phyloP scores from a whole-genome alignment of 2,888 invertebrate genomes.

The Sphecodes monilicornis region DNA sequence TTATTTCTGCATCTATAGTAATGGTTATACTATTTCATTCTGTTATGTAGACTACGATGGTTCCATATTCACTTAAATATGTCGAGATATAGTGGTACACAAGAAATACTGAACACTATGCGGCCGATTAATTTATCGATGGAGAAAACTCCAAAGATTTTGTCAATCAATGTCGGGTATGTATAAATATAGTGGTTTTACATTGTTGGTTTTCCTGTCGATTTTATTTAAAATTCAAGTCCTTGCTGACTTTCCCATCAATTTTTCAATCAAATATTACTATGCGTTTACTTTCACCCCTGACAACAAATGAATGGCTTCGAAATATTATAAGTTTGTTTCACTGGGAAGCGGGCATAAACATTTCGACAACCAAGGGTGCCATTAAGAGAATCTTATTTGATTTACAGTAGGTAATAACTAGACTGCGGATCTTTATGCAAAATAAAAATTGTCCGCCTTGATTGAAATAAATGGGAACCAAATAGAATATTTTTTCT shows the following conservation, averaged over 20 bases:
- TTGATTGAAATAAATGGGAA: too few relatives aligned
- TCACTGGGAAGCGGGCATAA: neutral
- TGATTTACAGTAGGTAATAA: neutral
- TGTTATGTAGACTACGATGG: neutral
- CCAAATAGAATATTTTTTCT: too few relatives aligned
- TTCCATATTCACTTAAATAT: conserved; percentile 16
- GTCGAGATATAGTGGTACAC: conserved; percentile 13
- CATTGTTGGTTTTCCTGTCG: neutral
- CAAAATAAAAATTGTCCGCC: too few relatives aligned
- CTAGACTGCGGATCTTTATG: too few relatives aligned
- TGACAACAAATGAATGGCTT: neutral
- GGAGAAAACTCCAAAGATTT: conserved; percentile 9
- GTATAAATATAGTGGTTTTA: conserved; percentile 11
- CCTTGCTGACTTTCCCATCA: neutral
- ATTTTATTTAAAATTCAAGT: neutral
- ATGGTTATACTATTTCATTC: neutral
- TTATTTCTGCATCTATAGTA: neutral
- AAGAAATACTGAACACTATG: neutral
- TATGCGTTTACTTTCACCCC: neutral
- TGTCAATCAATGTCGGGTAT: conserved; percentile 43
- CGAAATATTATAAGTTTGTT: neutral
- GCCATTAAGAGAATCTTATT: neutral
- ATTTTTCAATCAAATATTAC: neutral
- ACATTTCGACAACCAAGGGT: neutral
- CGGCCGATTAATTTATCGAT: conserved; percentile 15